Evolutionary conservation across 1,140 invertebrate genomes (phyloP), one percentile per base, ranked within the genome.

Genomic region (Bombus ignitus): DNA sequence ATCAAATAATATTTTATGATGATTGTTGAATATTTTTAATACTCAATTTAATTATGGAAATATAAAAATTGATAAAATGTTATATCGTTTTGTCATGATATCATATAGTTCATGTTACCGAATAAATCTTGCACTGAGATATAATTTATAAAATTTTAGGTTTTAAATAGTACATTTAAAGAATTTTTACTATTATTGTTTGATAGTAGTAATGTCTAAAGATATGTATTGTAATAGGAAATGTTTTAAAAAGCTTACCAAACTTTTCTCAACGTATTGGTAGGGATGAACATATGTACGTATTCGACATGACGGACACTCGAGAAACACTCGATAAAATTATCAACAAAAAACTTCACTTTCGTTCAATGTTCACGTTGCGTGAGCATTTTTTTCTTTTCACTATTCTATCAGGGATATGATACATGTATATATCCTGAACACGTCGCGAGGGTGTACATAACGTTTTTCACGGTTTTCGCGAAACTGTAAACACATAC

Each of bases 401-500:
- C 68, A 72, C 39, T 77, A 35, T 78, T 39, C 12, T n/a, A 35
- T 12, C 12, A 4, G 28, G 12, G 12, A n/a, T 62, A 62, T 13
- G 10, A 62, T 62, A 15, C 2, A 9, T 35, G 53, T 47, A 35
- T 44, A 12, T 15, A 66, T 47, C 25, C 1, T 44, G 15, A 28
- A 66, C 1, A 66, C 28, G 73, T 35, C 42, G 53, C 81, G n/a
- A 68, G 22, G 32, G 18, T 44, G 44, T 47, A 39, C 83, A 75
- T 47, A 32, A 81, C 37, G 59, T 70, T 53, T 18, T 53, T 53
- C 47, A 53, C 47, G 47, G 47, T 53, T 53, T 74, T 62, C 87
- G 79, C 70, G 65, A 65, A 89, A 89, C 85, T 78, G 81, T 89
- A 90, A 89, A 89, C 88, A 90, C 81, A 70, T 42, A 37, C 25